A percentile compares a stretch with the other conserved stretches of the same genome.
phyloP scores from a whole-genome alignment of 2,888 invertebrate genomes.

The Lycia hirtaria region DNA sequence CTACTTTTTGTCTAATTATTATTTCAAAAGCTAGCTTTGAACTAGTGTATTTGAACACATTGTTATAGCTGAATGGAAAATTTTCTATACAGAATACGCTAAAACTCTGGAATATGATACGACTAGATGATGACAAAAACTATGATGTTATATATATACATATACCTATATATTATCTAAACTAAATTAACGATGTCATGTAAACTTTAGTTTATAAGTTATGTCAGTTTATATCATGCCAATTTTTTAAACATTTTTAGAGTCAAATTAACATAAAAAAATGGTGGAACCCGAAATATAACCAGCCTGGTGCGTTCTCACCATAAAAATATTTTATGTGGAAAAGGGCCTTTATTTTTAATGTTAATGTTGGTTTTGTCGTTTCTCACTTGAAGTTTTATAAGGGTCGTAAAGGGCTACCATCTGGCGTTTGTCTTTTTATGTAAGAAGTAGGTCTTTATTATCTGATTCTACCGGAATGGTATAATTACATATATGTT shows the following conservation, averaged over 20 bases:
- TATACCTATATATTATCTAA: too few species aligned
- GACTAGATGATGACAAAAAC: too few species aligned
- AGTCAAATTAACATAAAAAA: too few species aligned
- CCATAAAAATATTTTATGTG: conserved; percentile 24
- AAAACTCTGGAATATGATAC: too few species aligned
- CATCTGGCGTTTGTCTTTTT: conserved; percentile 21
- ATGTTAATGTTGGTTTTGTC: conserved; percentile 31
- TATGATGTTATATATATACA: too few species aligned
- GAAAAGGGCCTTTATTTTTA: conserved; percentile 23
- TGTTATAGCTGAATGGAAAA: too few species aligned
- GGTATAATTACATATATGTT: not conserved
- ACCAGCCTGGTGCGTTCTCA: not conserved
- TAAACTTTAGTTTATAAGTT: not conserved
- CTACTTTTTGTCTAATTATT: too few species aligned
- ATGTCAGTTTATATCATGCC: not conserved
- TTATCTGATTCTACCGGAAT: not conserved
- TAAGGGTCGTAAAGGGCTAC: conserved; percentile 18
- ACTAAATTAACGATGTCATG: too few species aligned
- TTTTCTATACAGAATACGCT: too few species aligned
- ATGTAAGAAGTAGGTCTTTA: not conserved
- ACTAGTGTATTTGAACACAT: too few species aligned
- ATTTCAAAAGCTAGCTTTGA: too few species aligned
- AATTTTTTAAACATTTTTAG: not conserved
- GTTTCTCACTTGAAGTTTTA: conserved; percentile 27
- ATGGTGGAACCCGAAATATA: not conserved